These are phyloP conservation scores for Xestia sexstrigata DNA, from an alignment of 2,888 invertebrate species.

Conservation along the genomic window DNA sequence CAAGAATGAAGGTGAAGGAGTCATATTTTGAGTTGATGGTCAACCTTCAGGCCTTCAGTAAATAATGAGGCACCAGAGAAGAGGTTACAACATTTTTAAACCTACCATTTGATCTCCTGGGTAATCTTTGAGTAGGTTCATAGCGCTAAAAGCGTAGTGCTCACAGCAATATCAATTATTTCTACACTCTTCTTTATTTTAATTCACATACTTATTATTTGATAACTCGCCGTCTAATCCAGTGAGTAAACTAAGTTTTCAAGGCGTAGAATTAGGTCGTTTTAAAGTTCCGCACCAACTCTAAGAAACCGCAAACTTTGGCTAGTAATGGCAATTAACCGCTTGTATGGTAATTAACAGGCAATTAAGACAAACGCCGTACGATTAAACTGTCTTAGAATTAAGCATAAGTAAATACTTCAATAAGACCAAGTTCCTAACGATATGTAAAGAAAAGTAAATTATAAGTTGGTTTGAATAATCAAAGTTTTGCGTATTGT, in stretches of 20 bases:
- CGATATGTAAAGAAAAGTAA: conserved; percentile 26
- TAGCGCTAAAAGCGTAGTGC: not conserved
- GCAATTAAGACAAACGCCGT: conserved; percentile 47
- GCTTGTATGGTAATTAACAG: conserved; percentile 49
- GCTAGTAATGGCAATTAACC: conserved; percentile 33
- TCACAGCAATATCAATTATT: not conserved
- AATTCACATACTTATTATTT: not conserved
- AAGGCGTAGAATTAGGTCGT: conserved; percentile 1
- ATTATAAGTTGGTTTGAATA: conserved; percentile 22
- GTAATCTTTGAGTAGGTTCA: not conserved
- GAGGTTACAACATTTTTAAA: not conserved
- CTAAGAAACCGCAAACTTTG: conserved; percentile 35
- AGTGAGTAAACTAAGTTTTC: not conserved
- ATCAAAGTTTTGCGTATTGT: conserved; percentile 24
- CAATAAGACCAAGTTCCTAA: conserved; percentile 37
- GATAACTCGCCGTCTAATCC: not conserved
- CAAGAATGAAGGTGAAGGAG: not conserved
- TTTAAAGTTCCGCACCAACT: conserved; percentile 15
- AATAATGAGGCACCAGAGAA: not conserved
- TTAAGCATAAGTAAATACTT: conserved; percentile 10
- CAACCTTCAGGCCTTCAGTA: not conserved
- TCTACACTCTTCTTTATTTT: not conserved
- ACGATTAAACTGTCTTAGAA: conserved; percentile 37
- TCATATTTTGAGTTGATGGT: not conserved
- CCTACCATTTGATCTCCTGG: not conserved